Evolutionary conservation across 2,888 invertebrate genomes (phyloP).

Genomic region (Octonoba sinensis): DNA sequence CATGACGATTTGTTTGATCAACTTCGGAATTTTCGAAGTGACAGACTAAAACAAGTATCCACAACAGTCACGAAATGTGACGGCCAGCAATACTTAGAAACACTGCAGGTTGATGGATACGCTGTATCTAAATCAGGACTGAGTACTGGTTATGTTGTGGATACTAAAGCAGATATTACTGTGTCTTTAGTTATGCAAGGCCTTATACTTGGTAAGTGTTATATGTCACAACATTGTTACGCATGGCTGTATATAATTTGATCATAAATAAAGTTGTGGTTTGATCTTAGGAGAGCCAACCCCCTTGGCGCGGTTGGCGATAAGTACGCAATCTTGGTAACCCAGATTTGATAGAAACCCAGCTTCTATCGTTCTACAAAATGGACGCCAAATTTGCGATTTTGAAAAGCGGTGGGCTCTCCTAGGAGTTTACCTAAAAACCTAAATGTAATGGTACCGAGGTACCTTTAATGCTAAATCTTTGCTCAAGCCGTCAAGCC

Average conservation of each 20-base stretch:
- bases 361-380: too few species aligned
- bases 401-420: too few species aligned
- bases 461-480: too few species aligned
- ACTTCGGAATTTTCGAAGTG: constrained; percentile 26
- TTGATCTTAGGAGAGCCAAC: background rate
- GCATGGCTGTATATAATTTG: background rate
- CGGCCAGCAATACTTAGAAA: constrained; percentile 42
- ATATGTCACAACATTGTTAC: background rate
- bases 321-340: too few species aligned
- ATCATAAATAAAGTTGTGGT: background rate
- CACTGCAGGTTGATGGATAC: constrained; percentile 20
- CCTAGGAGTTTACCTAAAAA: too few species aligned
- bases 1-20: constrained; percentile 29
- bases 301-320: too few species aligned
- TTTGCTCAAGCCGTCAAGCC: too few species aligned
- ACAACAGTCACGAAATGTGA: constrained; percentile 38
- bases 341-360: too few species aligned
- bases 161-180: constrained; percentile 41
- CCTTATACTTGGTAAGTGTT: constrained; percentile 42
- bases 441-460: too few species aligned
- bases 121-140: constrained; percentile 15
- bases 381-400: too few species aligned
- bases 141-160: constrained; percentile 48
- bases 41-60: constrained; percentile 33
- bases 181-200: constrained; percentile 39